Conservation (phyloP, 1,140 invertebrate species). For the Drosophila mayri region DNA sequence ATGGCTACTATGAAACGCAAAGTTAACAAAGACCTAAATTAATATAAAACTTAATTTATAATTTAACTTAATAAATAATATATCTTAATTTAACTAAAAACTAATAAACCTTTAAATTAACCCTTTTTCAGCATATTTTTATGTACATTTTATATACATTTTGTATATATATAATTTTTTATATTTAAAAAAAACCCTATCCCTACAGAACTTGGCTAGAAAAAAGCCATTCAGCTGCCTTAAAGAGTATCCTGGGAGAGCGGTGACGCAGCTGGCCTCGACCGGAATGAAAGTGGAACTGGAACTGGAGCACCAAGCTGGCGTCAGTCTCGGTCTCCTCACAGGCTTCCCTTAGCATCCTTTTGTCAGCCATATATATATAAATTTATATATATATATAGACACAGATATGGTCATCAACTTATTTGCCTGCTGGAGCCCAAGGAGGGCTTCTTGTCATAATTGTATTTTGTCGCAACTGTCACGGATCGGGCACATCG, state of each 20-base stretch:
- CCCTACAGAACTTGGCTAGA: not conserved
- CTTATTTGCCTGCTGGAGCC: slow-evolving; percentile 32
- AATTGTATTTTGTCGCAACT: slow-evolving; percentile 44
- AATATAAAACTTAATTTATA: not conserved
- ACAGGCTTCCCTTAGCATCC: slow-evolving; percentile 3
- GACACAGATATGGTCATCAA: slow-evolving; percentile 26
- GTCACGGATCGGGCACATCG: slow-evolving; percentile 27
- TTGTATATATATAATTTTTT: not conserved
- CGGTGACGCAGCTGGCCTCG: slow-evolving; percentile 50
- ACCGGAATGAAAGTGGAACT: slow-evolving; percentile 46
- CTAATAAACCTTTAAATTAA: no score
- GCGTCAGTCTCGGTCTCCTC: slow-evolving; percentile 9
- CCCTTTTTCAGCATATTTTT: no score
- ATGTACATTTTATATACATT: not conserved
- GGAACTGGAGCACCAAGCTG: slow-evolving; percentile 33
- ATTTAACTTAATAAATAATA: not conserved
- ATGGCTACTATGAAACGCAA: not conserved
- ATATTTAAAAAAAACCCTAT: not conserved
- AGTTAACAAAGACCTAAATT: not conserved
- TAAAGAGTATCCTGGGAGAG: not conserved
- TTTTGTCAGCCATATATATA: slow-evolving; percentile 25
- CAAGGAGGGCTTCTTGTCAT: slow-evolving; percentile 17
- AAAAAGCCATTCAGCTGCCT: not conserved
- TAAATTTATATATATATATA: not conserved
- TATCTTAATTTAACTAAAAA: no score